phyloP scores from a whole-genome alignment of 2,888 invertebrate genomes.

The Macrosiphum euphorbiae region DNA sequence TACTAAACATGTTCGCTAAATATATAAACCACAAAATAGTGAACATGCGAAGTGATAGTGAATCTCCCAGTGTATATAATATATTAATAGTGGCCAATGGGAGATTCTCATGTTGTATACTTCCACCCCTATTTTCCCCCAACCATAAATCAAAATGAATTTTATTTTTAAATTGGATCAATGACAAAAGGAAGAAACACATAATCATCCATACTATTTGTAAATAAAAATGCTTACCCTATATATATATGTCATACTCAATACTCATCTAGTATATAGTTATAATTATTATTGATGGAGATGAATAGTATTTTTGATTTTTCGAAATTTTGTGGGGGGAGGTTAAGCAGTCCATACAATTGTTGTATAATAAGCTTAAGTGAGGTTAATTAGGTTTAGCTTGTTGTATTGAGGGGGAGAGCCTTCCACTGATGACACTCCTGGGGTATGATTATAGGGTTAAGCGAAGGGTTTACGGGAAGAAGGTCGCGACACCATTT shows the following conservation, averaged over 20 bases:
- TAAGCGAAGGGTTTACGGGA: neutral
- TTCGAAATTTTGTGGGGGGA: neutral
- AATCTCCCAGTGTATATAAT: neutral
- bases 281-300: neutral
- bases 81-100: neutral
- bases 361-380: neutral
- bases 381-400: neutral
- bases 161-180: neutral
- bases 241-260: neutral
- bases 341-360: neutral
- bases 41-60: neutral
- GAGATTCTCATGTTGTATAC: neutral
- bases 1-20: neutral
- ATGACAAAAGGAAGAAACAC: neutral
- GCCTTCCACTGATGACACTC: neutral
- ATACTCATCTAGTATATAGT: neutral
- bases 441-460: neutral
- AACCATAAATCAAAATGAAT: neutral
- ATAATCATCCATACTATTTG: neutral
- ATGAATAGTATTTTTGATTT: neutral
- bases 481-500: neutral
- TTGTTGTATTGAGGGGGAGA: neutral
- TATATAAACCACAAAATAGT: neutral
- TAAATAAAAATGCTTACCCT: neutral
- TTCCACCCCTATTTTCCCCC: neutral